Evolutionary conservation across 1,140 invertebrate species (phyloP).

Genomic region (Papilio glaucus): DNA sequence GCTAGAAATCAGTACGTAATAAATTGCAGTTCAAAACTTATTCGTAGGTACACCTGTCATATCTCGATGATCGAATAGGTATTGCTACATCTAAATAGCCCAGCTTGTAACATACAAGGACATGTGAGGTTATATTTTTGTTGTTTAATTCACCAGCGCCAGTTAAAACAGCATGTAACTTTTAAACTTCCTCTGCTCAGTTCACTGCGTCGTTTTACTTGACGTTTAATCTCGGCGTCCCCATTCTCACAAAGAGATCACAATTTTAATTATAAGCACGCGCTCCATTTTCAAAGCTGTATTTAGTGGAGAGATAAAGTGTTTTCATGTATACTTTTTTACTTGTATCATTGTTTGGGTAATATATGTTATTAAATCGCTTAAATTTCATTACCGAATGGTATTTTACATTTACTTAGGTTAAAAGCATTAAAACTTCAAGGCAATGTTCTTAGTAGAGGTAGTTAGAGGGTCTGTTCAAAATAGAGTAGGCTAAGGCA

Average conservation of each 20-base stretch:
- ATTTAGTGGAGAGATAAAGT: constrained; percentile 34
- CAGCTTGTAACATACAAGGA: background rate
- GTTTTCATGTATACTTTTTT: constrained; percentile 1
- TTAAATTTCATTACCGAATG: too few relatives aligned
- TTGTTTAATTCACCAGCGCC: background rate
- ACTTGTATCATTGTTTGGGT: background rate
- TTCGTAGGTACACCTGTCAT: too few relatives aligned
- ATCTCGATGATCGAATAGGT: too few relatives aligned
- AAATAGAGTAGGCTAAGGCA: too few relatives aligned
- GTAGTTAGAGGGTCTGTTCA: too few relatives aligned
- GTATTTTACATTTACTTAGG: background rate
- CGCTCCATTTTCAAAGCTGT: constrained; percentile 28
- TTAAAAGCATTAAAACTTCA: too few relatives aligned
- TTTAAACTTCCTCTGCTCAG: background rate
- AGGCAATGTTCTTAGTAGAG: too few relatives aligned
- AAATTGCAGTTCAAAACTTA: too few relatives aligned
- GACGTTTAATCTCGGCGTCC: constrained; percentile 37
- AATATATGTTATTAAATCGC: background rate
- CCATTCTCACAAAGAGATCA: constrained; percentile 35
- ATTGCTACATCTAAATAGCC: background rate
- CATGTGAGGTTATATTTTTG: background rate
- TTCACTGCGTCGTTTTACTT: constrained; percentile 24
- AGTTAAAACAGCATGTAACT: constrained; percentile 15
- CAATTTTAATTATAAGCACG: constrained; percentile 37
- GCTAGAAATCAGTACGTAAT: too few relatives aligned